phyloP scores from a whole-genome alignment of 2,113 vertebrate species.

The Tetrao urogallus region DNA sequence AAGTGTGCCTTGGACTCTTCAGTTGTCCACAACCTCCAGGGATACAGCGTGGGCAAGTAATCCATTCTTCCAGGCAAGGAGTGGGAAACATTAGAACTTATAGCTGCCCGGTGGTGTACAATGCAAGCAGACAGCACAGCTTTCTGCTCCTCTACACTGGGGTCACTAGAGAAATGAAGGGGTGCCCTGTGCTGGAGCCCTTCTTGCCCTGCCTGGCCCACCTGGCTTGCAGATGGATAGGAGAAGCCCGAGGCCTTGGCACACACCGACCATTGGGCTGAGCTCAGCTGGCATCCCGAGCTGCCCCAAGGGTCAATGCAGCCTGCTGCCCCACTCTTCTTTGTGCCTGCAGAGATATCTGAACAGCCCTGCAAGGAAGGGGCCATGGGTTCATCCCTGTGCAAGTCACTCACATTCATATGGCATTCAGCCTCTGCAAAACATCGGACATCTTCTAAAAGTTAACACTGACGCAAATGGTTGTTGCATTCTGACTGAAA shows the following conservation, averaged over 20 bases:
- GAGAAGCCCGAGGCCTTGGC: background rate
- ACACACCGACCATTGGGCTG: background rate
- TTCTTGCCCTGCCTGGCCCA: rapidly evolving
- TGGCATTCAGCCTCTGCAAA: background rate
- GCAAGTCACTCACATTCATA: background rate
- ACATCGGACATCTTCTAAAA: background rate
- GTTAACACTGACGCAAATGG: background rate
- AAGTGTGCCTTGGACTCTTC: background rate
- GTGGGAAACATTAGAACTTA: background rate
- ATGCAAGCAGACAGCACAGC: background rate
- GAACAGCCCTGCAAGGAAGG: background rate
- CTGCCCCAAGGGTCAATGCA: background rate
- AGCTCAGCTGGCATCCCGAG: background rate
- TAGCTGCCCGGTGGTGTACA: background rate
- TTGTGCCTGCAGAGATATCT: background rate
- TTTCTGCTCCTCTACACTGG: background rate
- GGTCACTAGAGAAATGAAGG: background rate
- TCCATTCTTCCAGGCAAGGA: background rate
- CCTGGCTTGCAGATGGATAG: background rate
- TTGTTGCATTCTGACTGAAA: background rate
- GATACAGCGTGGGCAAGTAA: background rate
- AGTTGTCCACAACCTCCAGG: background rate
- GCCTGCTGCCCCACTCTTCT: background rate
- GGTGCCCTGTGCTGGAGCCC: background rate
- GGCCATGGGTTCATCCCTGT: too few species aligned